Conservation (phyloP, 2,888 invertebrate species). For the Amphipyra berbera region DNA sequence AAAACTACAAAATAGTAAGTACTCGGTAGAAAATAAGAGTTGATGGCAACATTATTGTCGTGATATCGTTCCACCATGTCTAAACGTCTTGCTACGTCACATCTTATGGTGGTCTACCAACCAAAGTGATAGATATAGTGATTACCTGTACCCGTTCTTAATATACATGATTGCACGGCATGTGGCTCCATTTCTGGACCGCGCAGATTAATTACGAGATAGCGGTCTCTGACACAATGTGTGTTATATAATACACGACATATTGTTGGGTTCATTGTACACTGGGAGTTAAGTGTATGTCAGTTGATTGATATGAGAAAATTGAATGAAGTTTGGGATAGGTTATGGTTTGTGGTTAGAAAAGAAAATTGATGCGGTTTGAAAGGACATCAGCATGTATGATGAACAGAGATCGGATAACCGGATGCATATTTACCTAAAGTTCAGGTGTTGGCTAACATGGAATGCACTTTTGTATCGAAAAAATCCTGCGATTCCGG, state of each 20-base stretch:
- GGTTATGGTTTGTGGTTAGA: not conserved
- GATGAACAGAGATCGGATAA: too few relatives aligned
- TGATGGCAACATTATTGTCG: too few relatives aligned
- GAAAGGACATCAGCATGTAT: too few relatives aligned
- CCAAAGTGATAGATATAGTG: slow-evolving; percentile 3
- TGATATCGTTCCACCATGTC: too few relatives aligned
- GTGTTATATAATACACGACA: slow-evolving; percentile 72
- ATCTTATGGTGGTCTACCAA: not conserved
- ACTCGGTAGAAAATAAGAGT: too few relatives aligned
- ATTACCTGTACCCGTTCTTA: slow-evolving; percentile 3
- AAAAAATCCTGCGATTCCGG: too few relatives aligned
- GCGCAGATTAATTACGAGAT: slow-evolving; percentile 80
- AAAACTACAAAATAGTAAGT: too few relatives aligned
- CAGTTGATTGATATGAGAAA: slow-evolving; percentile 6
- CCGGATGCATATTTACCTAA: too few relatives aligned
- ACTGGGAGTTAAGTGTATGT: slow-evolving; percentile 34
- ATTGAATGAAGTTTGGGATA: slow-evolving; percentile 7
- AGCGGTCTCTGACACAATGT: slow-evolving; percentile 75
- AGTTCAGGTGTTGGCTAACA: too few relatives aligned
- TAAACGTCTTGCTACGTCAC: too few relatives aligned
- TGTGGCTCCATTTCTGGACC: slow-evolving; percentile 63
- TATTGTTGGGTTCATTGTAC: slow-evolving; percentile 57
- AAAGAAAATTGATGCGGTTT: too few relatives aligned
- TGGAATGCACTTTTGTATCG: too few relatives aligned
- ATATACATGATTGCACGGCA: slow-evolving; percentile 32